Base-by-base conservation (phyloP, 1,140 invertebrate genomes). In the Thalassaphorura encarpata region DNA sequence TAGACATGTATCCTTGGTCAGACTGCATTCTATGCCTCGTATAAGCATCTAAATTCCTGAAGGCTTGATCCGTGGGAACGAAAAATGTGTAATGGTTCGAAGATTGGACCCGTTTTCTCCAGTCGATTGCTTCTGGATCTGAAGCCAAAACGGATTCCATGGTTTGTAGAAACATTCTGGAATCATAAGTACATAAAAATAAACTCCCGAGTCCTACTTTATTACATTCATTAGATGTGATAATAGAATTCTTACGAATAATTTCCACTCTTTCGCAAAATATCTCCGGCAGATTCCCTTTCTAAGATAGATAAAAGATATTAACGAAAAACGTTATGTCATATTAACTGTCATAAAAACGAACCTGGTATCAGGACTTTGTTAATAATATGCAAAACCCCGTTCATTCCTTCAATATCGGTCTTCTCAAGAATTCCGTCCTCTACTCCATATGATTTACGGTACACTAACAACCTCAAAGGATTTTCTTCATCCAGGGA, bases 301-400 rank as follows among this genome's bases (percentile, higher is more conserved):
- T 73, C 71, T 0, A 77, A 74, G 19, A 72, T 67, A n/a, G n/a
- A n/a, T n/a, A n/a, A n/a, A n/a, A n/a, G n/a, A n/a, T n/a, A n/a
- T n/a, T n/a, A n/a, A n/a, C n/a, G n/a, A n/a, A n/a, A n/a, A n/a
- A n/a, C n/a, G n/a, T n/a, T n/a, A n/a, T n/a, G n/a, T n/a, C n/a
- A n/a, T n/a, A n/a, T n/a, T n/a, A n/a, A n/a, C n/a, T n/a, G n/a
- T n/a, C n/a, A n/a, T n/a, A n/a, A n/a, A n/a, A n/a, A n/a, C n/a
- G n/a, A n/a, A n/a, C n/a, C n/a, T n/a, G 33, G 33, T 11, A 72
- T 67, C 23, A 80, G 64, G 19, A 77, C 72, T 57, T 73, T 73
- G 58, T 71, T 74, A 33, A 79, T 73, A 19, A 77, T 69, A 60
- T 80, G 78, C 39, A 80, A 66, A 2, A 78, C 71, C 4, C 78